These are phyloP conservation scores for Phaetusa simplex DNA, from an alignment of 2,113 vertebrate genomes.

Conservation along the genomic window DNA sequence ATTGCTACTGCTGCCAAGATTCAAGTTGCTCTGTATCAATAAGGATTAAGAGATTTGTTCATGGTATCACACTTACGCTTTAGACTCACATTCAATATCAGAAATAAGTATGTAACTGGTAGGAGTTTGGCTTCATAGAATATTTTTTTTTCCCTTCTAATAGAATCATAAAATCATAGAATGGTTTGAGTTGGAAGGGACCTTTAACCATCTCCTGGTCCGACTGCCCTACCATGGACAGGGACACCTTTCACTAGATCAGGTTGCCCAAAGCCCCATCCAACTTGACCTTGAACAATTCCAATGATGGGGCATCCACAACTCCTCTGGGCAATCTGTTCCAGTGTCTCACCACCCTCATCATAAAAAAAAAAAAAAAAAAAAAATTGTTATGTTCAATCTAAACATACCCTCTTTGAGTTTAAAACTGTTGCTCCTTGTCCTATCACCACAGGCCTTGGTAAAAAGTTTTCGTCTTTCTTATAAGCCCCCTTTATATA, in stretches of 20 bases:
- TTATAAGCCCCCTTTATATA: neutral
- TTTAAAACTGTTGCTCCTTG: neutral
- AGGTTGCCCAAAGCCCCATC: neutral
- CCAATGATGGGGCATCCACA: neutral
- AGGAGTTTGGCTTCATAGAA: neutral
- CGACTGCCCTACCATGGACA: too few species aligned
- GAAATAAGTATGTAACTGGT: neutral
- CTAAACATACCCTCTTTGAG: neutral
- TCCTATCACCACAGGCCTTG: neutral
- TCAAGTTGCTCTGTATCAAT: slow-evolving; percentile 1
- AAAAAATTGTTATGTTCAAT: neutral
- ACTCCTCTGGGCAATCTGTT: neutral
- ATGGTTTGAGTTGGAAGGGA: neutral
- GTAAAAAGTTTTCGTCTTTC: neutral
- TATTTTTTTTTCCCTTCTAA: neutral
- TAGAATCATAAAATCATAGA: neutral
- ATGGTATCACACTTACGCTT: neutral
- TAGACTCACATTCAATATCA: neutral
- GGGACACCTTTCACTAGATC: neutral
- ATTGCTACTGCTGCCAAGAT: neutral
- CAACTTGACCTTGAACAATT: neutral
- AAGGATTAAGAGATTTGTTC: slow-evolving; percentile 42
- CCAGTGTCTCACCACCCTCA: neutral
- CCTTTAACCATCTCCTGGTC: neutral
- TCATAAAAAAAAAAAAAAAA: neutral